Conservation (phyloP, 35 echinoderm and acorn worm genomes). For the Apostichopus californicus region DNA sequence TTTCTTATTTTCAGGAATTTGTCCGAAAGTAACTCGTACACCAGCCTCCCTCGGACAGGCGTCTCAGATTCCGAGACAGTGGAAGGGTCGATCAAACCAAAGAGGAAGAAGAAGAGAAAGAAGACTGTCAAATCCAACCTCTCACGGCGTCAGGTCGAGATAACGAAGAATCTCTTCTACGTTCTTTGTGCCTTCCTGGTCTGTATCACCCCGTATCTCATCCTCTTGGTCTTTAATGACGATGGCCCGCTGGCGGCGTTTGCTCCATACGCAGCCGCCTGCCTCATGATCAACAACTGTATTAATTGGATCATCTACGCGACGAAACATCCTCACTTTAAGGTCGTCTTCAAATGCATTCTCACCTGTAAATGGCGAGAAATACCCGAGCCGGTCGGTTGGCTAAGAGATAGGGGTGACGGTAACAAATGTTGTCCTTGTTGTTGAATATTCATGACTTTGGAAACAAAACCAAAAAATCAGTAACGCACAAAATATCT, state of each 20-base stretch:
- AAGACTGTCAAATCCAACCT: conserved; percentile 11
- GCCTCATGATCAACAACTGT: conserved; percentile 74
- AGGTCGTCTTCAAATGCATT: conserved; percentile 65
- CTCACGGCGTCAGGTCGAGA: conserved; percentile 74
- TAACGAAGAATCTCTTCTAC: conserved; percentile 88
- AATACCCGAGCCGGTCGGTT: conserved; percentile 54
- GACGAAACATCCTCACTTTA: conserved; percentile 88
- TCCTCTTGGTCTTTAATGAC: conserved; percentile 60
- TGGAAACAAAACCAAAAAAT: conserved; percentile 58
- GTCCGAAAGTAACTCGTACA: conserved; percentile 26
- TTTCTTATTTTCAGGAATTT: conserved; percentile 12
- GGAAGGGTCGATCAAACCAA: neutral
- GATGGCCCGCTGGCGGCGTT: conserved; percentile 56
- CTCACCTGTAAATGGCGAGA: conserved; percentile 62
- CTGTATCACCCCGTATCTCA: conserved; percentile 74
- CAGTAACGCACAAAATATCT: neutral
- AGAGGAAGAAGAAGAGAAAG: neutral
- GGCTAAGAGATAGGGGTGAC: conserved; percentile 19
- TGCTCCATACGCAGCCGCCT: conserved; percentile 62
- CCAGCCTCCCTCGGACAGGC: conserved; percentile 17
- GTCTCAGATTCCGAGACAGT: neutral
- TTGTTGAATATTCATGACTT: neutral
- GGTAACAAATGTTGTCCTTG: neutral
- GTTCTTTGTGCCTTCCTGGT: conserved; percentile 74
- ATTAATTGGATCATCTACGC: conserved; percentile 82